Evolutionary conservation across 2,797 vertebrate species (phyloP).

Genomic region (Dendrocincla fuliginosa): DNA sequence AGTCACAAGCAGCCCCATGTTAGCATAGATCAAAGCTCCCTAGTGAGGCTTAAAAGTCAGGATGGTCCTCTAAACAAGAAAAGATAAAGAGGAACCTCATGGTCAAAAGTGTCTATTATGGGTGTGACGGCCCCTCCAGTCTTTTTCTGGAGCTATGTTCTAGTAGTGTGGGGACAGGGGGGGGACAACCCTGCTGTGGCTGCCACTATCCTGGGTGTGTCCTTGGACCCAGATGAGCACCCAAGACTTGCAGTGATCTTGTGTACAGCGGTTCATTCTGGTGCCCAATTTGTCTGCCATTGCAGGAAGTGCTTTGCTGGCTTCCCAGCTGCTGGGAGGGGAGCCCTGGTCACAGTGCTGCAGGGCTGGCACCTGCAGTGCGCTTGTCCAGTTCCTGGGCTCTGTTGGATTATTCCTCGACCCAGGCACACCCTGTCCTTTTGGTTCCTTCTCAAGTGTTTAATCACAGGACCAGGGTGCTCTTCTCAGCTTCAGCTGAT

Average conservation of each 20-base stretch:
- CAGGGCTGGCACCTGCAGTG: not conserved
- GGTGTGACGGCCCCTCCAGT: accelerated
- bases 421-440: not conserved
- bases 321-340: not conserved
- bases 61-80: not conserved
- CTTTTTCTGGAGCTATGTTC: not conserved
- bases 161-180: not conserved
- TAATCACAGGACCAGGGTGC: not conserved
- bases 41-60: not conserved
- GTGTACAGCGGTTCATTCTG: not conserved
- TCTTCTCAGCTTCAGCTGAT: not conserved
- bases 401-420: accelerated
- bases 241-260: not conserved
- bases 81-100: not conserved
- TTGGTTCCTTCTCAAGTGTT: not conserved
- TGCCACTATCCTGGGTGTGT: not conserved
- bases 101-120: not conserved
- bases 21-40: not conserved
- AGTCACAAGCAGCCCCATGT: not conserved
- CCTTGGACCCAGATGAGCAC: not conserved
- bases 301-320: not conserved
- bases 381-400: accelerated
- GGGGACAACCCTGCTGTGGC: not conserved
- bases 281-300: accelerated
- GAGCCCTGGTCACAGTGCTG: not conserved